Evolutionary conservation across 2,888 invertebrate genomes (phyloP), one percentile per base, ranked within the genome.

Genomic region (Nephrocerus scutellatus): DNA sequence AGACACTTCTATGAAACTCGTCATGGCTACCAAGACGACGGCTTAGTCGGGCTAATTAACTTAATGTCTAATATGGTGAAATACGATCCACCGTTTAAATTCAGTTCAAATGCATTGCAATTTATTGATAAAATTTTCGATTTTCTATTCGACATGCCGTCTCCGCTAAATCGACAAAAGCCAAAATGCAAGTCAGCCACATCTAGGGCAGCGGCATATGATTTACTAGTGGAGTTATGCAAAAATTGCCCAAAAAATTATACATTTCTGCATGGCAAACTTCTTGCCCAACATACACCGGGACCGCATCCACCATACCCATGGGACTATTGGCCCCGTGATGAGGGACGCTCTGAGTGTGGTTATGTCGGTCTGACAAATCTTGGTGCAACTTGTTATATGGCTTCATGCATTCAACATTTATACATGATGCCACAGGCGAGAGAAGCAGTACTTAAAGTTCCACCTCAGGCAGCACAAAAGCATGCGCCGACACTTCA

Each of bases 291-390:
- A 56, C 92, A 95, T 61, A 82, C 83, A 51, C 86, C 88, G 13
- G 81, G 83, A 6, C 81, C 84, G 0, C 82, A 84, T 59, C 80
- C 83, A 2, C 82, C 87, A 0, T 93, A 92, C 70, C 88, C 90
- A 0, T 95, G 93, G 93, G 95, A 95, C 68, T 93, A 93, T 69
- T 95, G 95, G 95, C 95, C 95, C 3, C 86, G 90, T 44, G 95
- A 95, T 59, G 95, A 93, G 63, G 90, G 91, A 0, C 76, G 95
- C 2, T 86, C 92, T 0, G 89, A 90, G 58, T 92, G 91, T 65
- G 95, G 95, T 9, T 92, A 89, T 68, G 93, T 92, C 2, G 95
- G 95, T 0, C 73, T 95, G 5, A 91, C 92, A 0, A 95, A 95
- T 70, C 74, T 95, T 12, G 95, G 95, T 18, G 95, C 95, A 18